Evolutionary conservation across 2,797 vertebrate species (phyloP).

Genomic region (Mergus octosetaceus): DNA sequence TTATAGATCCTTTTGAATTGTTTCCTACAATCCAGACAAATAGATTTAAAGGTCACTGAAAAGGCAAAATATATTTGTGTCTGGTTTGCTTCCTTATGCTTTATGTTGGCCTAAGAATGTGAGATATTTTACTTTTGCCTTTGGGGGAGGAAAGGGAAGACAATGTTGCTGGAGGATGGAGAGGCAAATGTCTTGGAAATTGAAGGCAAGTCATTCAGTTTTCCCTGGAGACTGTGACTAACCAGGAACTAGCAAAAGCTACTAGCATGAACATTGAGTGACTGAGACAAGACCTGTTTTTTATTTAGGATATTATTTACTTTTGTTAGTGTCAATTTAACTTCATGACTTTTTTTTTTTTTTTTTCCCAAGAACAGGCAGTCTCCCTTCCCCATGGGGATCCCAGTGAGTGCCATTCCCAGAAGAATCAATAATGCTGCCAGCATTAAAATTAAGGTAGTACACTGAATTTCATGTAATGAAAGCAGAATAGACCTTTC

Average conservation of each 20-base stretch:
- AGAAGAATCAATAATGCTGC: neutral
- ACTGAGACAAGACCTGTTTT: neutral
- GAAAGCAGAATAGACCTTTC: neutral
- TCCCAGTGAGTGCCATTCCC: neutral
- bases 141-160: neutral
- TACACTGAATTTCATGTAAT: neutral
- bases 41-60: neutral
- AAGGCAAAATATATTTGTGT: neutral
- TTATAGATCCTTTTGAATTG: neutral
- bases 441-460: neutral
- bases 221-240: neutral
- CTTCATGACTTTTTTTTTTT: neutral
- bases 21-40: neutral
- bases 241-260: neutral
- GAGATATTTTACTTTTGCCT: neutral
- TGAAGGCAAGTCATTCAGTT: neutral
- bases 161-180: neutral
- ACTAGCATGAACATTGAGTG: neutral
- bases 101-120: neutral
- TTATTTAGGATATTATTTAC: neutral
- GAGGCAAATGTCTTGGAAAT: neutral
- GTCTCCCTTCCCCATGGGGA: neutral
- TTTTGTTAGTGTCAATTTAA: neutral
- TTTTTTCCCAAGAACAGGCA: neutral
- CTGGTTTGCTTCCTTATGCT: neutral